Base-by-base conservation (phyloP, 2,113 vertebrate species). In the Mionectes macconnelli region DNA sequence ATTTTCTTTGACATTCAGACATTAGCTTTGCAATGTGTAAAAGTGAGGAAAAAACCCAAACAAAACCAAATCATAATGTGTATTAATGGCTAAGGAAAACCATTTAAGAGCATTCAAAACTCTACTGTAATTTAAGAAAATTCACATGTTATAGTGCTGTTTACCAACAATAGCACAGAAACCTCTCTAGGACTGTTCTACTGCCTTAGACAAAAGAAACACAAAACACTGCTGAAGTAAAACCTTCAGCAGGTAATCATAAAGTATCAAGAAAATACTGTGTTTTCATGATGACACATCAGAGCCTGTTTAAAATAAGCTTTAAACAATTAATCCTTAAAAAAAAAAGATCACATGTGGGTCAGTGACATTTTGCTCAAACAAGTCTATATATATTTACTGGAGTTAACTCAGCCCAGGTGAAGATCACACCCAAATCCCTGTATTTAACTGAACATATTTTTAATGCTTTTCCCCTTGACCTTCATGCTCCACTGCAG, bases 391-490 rank as follows among this genome's bases (percentile, higher is more conserved):
- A 24, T 10, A 42, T 9, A 18, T 64, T 83, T 85, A 84, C 56
- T 57, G n/a, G 89, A 78, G 40, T 84, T 63, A 94, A 87, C 72
- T 87, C 52, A 40, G 59, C 35, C 74, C 73, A 92, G 53, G 72
- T 93, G 83, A 97, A 45, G 52, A 78, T 92, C 66, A 77, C 15
- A 35, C 35, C 47, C 75, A 93, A 93, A 92, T 87, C 73, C 87
- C 64, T 56, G 14, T 37, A 90, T 92, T 96, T 94, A 84, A 78
- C 76, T 24, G 66, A 93, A 81, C 78, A 95, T 63, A 63, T 78
- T 87, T 96, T 95, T 93, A 92, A 90, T 68, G 88, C 66, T 81
- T 93, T 78, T 45, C 37, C 64, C 55, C 52, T 50, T 73, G 90
- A 96, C 92, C 93, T 90, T 93, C 75, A 84, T 47, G 67, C 64